Evolutionary conservation across 2,797 vertebrate genomes (phyloP).

Genomic region (Liparis tanakae): DNA sequence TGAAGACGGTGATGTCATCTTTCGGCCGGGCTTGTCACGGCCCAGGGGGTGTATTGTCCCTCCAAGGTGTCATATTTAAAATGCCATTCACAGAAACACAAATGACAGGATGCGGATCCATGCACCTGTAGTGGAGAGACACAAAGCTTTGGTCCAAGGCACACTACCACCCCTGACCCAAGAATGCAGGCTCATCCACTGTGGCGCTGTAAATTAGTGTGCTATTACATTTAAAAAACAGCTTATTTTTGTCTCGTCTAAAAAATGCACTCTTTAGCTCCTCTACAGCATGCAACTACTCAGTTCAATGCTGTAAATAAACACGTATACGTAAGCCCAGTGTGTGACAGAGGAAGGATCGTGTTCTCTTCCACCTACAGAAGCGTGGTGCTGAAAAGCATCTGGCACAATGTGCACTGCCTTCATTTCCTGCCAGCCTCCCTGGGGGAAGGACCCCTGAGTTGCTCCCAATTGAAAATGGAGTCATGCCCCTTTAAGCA

Average conservation of each 20-base stretch:
- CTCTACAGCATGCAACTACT: not conserved
- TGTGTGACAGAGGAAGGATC: constrained; percentile 65
- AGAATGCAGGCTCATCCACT: constrained; percentile 9
- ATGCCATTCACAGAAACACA: constrained; percentile 65
- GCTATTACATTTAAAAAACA: not conserved
- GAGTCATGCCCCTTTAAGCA: constrained; percentile 90
- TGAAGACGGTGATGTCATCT: constrained; percentile 75
- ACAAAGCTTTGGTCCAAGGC: constrained; percentile 11
- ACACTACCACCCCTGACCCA: constrained; percentile 30
- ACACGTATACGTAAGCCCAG: constrained; percentile 25
- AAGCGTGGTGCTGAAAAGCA: constrained; percentile 79
- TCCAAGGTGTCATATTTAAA: constrained; percentile 72
- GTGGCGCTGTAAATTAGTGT: not conserved
- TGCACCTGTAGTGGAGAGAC: constrained; percentile 65
- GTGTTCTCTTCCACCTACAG: constrained; percentile 64
- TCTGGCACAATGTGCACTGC: constrained; percentile 83
- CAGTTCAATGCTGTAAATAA: constrained; percentile 35
- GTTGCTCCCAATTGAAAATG: constrained; percentile 87
- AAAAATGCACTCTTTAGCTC: not conserved
- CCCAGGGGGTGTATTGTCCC: constrained; percentile 65
- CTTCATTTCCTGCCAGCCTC: constrained; percentile 88
- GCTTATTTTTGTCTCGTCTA: not conserved
- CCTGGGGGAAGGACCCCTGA: constrained; percentile 81
- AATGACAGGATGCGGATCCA: constrained; percentile 66
- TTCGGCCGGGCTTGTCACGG: constrained; percentile 61